Evolutionary conservation across 2,888 invertebrate genomes (phyloP).

Genomic region (Brenthis hecate): DNA sequence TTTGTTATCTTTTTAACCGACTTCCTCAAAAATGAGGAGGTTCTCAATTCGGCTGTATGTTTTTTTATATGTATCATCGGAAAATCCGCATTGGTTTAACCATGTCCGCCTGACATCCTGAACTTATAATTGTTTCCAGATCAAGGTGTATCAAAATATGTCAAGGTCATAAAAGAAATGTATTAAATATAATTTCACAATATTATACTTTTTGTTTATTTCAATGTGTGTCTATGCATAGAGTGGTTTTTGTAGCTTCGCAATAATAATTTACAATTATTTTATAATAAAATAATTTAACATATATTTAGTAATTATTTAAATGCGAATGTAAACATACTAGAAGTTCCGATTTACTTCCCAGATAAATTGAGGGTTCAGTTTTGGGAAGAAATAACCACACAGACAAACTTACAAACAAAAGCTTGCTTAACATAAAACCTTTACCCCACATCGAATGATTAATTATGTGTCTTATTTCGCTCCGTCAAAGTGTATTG

Average conservation of each 20-base stretch:
- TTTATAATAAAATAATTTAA: too few relatives aligned
- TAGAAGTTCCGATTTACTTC: too few relatives aligned
- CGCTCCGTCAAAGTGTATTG: conserved; percentile 20
- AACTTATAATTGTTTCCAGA: conserved; percentile 1
- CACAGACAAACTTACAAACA: too few relatives aligned
- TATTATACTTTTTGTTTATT: background rate
- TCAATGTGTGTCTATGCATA: too few relatives aligned
- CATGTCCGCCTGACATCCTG: background rate
- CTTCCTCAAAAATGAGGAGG: too few relatives aligned
- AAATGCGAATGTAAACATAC: too few relatives aligned
- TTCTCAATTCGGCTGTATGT: too few relatives aligned
- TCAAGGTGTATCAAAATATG: conserved; percentile 4
- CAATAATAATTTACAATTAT: too few relatives aligned
- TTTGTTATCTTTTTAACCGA: background rate
- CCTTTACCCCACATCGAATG: background rate
- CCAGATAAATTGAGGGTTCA: too few relatives aligned
- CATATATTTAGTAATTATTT: too few relatives aligned
- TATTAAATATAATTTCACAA: background rate
- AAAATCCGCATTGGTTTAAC: conserved; percentile 5
- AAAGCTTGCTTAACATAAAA: background rate
- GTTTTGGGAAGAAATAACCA: too few relatives aligned
- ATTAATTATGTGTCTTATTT: background rate
- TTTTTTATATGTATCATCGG: background rate
- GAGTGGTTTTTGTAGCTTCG: too few relatives aligned
- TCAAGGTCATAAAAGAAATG: conserved; percentile 12